Evolutionary conservation across 2,113 vertebrate genomes (phyloP), one percentile per base, ranked within the genome.

Genomic region (Emberiza fucata): DNA sequence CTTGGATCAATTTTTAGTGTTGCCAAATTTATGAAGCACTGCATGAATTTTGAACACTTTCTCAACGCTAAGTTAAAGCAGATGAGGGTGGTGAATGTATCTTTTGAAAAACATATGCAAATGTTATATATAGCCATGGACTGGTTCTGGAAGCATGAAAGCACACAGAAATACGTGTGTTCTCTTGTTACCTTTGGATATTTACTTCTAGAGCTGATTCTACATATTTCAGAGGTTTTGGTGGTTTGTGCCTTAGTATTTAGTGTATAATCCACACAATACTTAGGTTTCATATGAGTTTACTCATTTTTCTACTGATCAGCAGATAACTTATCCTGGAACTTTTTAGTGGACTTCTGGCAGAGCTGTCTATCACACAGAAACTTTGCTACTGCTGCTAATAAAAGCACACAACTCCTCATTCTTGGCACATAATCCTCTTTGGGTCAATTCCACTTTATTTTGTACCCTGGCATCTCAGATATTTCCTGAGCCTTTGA

Each of bases 1-100:
- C 72, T 71, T 31, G 71, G 60, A 96, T 96, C 93, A 78, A 37
- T 92, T 88, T 51, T 95, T 83, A 81, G 48, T 66, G 56, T 59
- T 86, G 79, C 85, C 79, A 81, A 75, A 86, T 88, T 84, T 94
- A 48, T 75, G 56, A 75, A 90, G 45, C 63, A 6, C 47, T 56
- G 8, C 60, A n/a, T 81, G 69, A 83, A 94, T 96, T 83, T 78
- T 92, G 60, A 92, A 14, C 28, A 2, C 33, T 78, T 80, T 23
- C 60, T 31, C 47, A 59, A 29, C 40, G 35, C 14, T 33, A 21
- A 48, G 2, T 29, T 86, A 59, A 70, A 78, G 39, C 44, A 35
- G 11, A 61, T 84, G 51, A 83, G 11, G 7, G 35, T 21, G 70
- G 28, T 47, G 79, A 75, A 81, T 53, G 20, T 33, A 12, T 51